Evolutionary conservation across 2,113 vertebrate species (phyloP).

Genomic region (Bucco capensis): DNA sequence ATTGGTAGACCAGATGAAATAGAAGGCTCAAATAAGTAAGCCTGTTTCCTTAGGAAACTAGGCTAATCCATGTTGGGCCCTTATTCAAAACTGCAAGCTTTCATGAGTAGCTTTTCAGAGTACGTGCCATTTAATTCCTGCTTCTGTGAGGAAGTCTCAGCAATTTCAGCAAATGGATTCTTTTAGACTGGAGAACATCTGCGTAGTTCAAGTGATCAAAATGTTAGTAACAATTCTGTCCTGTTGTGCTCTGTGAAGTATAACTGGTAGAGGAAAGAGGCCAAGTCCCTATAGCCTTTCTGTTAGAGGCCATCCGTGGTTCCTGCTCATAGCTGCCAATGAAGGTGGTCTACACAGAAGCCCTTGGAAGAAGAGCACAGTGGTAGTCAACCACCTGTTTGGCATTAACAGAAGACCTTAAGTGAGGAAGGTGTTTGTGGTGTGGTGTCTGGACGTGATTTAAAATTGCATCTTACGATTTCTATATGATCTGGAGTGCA

Average conservation of each 20-base stretch:
- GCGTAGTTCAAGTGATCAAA: not conserved
- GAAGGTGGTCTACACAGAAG: not conserved
- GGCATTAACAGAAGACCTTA: not conserved
- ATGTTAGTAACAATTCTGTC: not conserved
- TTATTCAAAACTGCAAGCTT: not conserved
- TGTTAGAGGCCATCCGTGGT: not conserved
- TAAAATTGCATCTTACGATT: not conserved
- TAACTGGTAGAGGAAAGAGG: not conserved
- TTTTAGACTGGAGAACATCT: not conserved
- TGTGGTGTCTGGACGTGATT: not conserved
- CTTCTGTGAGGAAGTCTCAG: not conserved
- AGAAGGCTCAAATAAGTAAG: not conserved
- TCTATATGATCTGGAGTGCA: not conserved
- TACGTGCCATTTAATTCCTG: not conserved
- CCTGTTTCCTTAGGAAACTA: not conserved
- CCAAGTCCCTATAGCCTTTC: not conserved
- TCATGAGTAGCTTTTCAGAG: not conserved
- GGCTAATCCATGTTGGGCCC: not conserved
- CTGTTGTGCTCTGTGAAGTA: not conserved
- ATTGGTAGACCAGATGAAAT: not conserved
- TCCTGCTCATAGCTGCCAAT: rapidly evolving
- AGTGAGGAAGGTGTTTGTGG: not conserved
- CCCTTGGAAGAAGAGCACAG: not conserved
- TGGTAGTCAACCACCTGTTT: not conserved
- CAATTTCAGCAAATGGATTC: not conserved